phyloP scores from a whole-genome alignment of 2,113 vertebrate species.

The Tragelaphus buxtoni region DNA sequence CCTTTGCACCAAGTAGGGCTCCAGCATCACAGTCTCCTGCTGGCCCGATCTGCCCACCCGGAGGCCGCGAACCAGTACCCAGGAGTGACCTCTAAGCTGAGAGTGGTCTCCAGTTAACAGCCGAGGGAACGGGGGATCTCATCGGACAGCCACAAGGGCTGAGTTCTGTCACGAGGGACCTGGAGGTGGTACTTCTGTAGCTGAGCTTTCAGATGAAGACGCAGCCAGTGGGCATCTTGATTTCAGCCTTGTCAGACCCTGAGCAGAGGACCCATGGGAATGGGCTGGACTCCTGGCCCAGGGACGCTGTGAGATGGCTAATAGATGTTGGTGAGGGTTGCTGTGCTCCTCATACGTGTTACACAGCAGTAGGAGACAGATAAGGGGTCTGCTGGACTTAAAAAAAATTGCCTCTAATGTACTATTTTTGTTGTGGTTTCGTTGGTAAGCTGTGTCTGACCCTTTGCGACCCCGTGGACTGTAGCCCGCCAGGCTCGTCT shows the following conservation, averaged over 20 bases:
- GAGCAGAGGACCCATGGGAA: not conserved
- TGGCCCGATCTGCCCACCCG: not conserved
- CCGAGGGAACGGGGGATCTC: rapidly evolving
- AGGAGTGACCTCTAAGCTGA: not conserved
- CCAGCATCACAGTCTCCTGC: not conserved
- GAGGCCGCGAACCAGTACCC: not conserved
- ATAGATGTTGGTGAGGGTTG: rapidly evolving
- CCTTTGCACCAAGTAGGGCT: rapidly evolving
- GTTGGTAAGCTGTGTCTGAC: not conserved
- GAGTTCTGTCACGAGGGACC: not conserved
- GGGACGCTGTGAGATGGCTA: rapidly evolving
- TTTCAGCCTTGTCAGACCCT: not conserved
- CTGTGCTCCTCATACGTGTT: rapidly evolving
- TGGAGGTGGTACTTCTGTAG: not conserved
- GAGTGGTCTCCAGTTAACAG: rapidly evolving
- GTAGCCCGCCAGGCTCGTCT: not conserved
- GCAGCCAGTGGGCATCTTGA: rapidly evolving
- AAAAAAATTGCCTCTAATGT: not conserved
- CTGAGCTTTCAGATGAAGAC: not conserved
- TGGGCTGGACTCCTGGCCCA: not conserved
- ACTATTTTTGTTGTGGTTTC: not conserved
- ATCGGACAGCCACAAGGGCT: rapidly evolving
- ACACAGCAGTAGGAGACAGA: not conserved
- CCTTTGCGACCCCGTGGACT: not conserved
- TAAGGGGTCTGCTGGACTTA: not conserved